Evolutionary conservation across 2,113 vertebrate species (phyloP).

Genomic region (Istiophorus platypterus): DNA sequence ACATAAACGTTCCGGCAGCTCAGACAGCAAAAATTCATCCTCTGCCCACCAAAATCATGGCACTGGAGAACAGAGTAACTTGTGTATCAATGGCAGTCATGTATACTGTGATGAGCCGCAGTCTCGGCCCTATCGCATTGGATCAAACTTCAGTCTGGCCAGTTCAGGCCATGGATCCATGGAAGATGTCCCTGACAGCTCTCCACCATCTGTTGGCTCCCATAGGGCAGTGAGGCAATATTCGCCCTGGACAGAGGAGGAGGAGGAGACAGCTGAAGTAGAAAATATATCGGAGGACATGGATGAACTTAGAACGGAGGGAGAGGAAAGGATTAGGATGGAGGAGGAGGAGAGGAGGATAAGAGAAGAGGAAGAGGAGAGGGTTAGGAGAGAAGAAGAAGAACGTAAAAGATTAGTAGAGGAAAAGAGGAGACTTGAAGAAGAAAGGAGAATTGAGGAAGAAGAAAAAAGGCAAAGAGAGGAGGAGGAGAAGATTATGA

Average conservation of each 20-base stretch:
- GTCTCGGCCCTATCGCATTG: constrained; percentile 63
- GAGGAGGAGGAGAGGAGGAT: constrained; percentile 6
- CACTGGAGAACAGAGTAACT: constrained; percentile 84
- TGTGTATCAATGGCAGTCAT: constrained; percentile 95
- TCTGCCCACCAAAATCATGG: constrained; percentile 84
- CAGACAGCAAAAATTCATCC: constrained; percentile 84
- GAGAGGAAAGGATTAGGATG: constrained; percentile 8
- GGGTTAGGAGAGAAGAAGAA: constrained; percentile 9
- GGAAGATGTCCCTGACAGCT: constrained; percentile 79
- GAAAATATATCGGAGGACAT: constrained; percentile 2
- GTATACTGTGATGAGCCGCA: constrained; percentile 88
- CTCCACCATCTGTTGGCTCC: constrained; percentile 66
- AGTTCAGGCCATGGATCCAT: constrained; percentile 81
- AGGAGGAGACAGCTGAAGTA: constrained; percentile 25
- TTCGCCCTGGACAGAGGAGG: constrained; percentile 73
- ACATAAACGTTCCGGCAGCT: constrained; percentile 87
- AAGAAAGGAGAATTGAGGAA: constrained; percentile 1
- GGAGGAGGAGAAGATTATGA: not conserved
- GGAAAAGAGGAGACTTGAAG: constrained; percentile 18
- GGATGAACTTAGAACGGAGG: constrained; percentile 3
- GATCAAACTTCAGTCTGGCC: constrained; percentile 78
- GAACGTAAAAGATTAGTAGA: constrained; percentile 19
- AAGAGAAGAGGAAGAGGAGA: constrained; percentile 18
- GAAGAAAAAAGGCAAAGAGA: not conserved
- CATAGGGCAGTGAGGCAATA: constrained; percentile 43